Base-by-base conservation (phyloP, 2,888 invertebrate species). In the Callyntrura guangdongensis region DNA sequence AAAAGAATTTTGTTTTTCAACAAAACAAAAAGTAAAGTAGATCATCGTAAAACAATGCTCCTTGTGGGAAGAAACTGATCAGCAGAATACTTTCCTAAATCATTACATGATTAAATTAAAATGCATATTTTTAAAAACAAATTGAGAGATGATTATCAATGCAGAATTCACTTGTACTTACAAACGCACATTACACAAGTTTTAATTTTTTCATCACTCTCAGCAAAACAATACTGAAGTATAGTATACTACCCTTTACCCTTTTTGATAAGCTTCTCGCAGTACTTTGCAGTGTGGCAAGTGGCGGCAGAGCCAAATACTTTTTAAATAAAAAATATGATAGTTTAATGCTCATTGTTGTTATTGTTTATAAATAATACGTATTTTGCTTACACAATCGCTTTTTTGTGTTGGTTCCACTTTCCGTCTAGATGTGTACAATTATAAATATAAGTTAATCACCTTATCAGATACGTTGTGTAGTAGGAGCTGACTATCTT, bases 371-470 rank as follows among this genome's bases (percentile, higher is more conserved):
- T 0, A 1, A 69, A 69, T 8, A 74, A 74, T 74, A 20, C 49
- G 36, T 36, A 74, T 49, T 74, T 22, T 12, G 77, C 77, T 77
- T 77, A 77, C 77, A 77, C 77, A 77, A 77, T 77, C 77, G 5
- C 9, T 25, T 4, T 45, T 67, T 87, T 84, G 79, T 81, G 79
- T 81, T 69, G 87, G 87, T 87, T 87, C 87, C 87, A 87, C 87
- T 81, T 8, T 36, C 22, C 69, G 56, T 14, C 49, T n/a, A 81
- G 69, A 81, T 81, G 36, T 56, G 69, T 59, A 61, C 61, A 77
- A 81, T 59, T 81, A 81, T 59, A 61, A 81, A 61, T 81, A 81
- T 45, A 81, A 81, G n/a, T 59, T 81, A 36, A 36, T 56, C 56
- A 81, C 22, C 27, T 36, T 20, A 74, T n/a, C 47, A 74, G 36